Evolutionary conservation across 2,113 vertebrate species (phyloP).

Genomic region (Apteryx mantelli): DNA sequence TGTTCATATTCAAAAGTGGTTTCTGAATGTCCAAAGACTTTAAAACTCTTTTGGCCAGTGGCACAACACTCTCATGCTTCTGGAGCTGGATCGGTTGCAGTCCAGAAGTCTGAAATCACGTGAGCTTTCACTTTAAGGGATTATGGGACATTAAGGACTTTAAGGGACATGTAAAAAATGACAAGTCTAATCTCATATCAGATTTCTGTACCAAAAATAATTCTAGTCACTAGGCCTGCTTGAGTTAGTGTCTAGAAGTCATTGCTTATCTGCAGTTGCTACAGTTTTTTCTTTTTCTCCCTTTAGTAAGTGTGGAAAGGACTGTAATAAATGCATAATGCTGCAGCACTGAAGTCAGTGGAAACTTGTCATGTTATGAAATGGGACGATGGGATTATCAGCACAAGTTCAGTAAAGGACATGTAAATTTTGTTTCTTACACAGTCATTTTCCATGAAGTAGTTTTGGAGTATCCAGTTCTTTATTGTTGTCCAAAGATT

Average conservation of each 20-base stretch:
- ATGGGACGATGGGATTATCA: not conserved
- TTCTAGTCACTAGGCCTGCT: not conserved
- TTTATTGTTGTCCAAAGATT: not conserved
- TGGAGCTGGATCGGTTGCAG: not conserved
- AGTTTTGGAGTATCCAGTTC: not conserved
- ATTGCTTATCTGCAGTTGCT: not conserved
- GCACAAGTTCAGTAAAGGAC: not conserved
- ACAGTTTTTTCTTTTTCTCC: not conserved
- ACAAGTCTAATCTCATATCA: not conserved
- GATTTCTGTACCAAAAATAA: not conserved
- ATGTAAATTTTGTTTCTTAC: not conserved
- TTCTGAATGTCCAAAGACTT: not conserved
- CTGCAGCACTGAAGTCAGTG: not conserved
- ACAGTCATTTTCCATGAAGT: not conserved
- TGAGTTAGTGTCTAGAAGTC: not conserved
- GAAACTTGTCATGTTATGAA: not conserved
- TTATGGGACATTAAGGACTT: not conserved
- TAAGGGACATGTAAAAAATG: not conserved
- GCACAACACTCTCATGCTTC: not conserved
- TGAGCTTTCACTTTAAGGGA: not conserved
- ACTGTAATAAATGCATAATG: not conserved
- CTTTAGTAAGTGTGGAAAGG: not conserved
- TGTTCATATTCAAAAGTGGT: not conserved
- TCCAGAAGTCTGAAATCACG: not conserved
- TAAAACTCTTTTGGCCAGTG: not conserved